Conservation (phyloP, 2,797 vertebrate genomes). For the Karalla daura region DNA sequence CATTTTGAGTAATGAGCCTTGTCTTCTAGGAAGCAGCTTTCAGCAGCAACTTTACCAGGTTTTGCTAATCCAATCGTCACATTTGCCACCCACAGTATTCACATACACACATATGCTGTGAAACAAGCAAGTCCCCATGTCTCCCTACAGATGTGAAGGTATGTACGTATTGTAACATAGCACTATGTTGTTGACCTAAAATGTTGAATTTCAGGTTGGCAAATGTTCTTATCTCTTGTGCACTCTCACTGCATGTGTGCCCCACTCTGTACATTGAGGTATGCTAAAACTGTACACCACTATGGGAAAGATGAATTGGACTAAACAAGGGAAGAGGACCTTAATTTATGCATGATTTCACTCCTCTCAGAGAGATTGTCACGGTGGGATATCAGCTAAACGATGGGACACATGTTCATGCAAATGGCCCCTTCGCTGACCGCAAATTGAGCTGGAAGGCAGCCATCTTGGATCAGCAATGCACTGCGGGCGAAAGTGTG, state of each 20-base stretch:
- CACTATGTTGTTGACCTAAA: slow-evolving; percentile 7
- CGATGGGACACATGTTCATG: slow-evolving; percentile 76
- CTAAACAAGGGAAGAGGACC: slow-evolving; percentile 40
- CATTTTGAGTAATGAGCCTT: slow-evolving; percentile 46
- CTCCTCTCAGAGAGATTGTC: slow-evolving; percentile 65
- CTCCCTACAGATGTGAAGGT: not conserved
- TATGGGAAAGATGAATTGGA: slow-evolving; percentile 45
- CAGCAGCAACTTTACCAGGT: slow-evolving; percentile 25
- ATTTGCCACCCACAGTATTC: slow-evolving; percentile 30
- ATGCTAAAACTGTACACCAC: slow-evolving; percentile 23
- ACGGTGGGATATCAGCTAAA: slow-evolving; percentile 71
- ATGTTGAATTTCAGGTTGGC: slow-evolving; percentile 41
- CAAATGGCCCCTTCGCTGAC: slow-evolving; percentile 75
- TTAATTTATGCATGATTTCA: slow-evolving; percentile 66
- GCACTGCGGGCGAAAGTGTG: slow-evolving; percentile 34
- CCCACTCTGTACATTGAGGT: slow-evolving; percentile 37
- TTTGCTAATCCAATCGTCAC: slow-evolving; percentile 45
- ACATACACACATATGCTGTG: slow-evolving; percentile 16
- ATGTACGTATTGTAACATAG: slow-evolving; percentile 38
- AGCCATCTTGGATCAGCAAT: slow-evolving; percentile 73
- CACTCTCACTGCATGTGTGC: slow-evolving; percentile 14
- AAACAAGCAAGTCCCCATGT: slow-evolving; percentile 34
- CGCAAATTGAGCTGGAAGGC: slow-evolving; percentile 77
- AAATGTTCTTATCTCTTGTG: slow-evolving; percentile 25
- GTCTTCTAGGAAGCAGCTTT: slow-evolving; percentile 30